Conservation (phyloP, 2,113 vertebrate genomes). For the Oreocharis arfaki region DNA sequence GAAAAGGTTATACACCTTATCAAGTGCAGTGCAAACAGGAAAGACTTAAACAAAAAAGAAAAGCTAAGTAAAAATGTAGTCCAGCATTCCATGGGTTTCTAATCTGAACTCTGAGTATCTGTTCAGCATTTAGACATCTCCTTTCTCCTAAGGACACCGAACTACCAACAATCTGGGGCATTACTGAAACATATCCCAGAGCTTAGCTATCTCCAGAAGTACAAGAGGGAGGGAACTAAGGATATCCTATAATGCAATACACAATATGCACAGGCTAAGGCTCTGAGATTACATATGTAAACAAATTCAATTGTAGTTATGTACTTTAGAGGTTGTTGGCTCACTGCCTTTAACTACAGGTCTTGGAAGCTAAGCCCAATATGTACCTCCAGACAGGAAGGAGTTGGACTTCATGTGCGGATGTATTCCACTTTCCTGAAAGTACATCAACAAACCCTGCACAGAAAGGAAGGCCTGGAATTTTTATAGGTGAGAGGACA, state of each 20-base stretch:
- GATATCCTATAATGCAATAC: conserved; percentile 18
- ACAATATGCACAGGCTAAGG: not conserved
- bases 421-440: conserved; percentile 22
- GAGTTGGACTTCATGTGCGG: not conserved
- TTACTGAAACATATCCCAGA: not conserved
- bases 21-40: not conserved
- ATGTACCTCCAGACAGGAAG: conserved; percentile 35
- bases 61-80: not conserved
- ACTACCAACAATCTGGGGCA: not conserved
- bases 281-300: conserved; percentile 27
- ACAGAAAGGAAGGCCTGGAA: not conserved
- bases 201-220: not conserved
- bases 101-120: not conserved
- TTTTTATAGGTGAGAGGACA: not conserved
- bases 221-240: not conserved
- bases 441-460: conserved; percentile 1
- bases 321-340: conserved; percentile 3
- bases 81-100: not conserved
- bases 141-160: not conserved
- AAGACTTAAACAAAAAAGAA: not conserved
- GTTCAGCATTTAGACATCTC: not conserved
- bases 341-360: conserved; percentile 2
- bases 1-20: conserved; percentile 2
- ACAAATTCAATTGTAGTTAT: conserved; percentile 15
- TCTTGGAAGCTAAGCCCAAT: not conserved